Conservation (phyloP, 2,113 vertebrate genomes). For the Xenotilapia flavipinnis region DNA sequence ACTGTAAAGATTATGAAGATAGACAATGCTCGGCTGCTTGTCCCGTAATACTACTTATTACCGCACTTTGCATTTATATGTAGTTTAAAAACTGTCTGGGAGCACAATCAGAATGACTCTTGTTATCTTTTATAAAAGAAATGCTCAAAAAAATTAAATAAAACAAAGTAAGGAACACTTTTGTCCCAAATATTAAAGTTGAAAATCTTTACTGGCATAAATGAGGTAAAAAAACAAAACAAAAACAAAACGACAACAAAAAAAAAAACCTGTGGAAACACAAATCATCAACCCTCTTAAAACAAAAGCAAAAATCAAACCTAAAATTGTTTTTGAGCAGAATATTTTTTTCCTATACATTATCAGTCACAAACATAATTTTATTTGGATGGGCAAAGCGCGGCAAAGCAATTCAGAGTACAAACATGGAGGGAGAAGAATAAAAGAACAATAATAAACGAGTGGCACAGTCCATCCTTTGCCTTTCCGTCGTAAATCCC, state of each 20-base stretch:
- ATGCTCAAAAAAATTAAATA: accelerated
- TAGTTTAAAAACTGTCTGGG: neutral
- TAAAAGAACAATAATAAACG: constrained; percentile 57
- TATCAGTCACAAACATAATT: neutral
- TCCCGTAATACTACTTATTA: neutral
- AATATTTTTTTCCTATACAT: neutral
- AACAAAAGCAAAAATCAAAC: neutral
- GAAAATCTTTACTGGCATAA: neutral
- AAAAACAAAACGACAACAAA: neutral
- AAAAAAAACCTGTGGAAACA: neutral
- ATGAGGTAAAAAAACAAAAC: neutral
- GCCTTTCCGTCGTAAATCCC: constrained; percentile 52
- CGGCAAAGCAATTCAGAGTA: constrained; percentile 26
- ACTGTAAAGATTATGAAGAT: neutral
- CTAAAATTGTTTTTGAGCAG: neutral
- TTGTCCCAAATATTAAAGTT: neutral
- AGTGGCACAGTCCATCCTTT: constrained; percentile 58
- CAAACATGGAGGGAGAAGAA: constrained; percentile 34
- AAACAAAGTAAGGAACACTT: neutral
- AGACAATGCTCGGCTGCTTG: neutral
- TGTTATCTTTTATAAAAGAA: neutral
- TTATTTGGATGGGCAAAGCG: constrained; percentile 1
- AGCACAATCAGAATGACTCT: neutral
- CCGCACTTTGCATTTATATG: neutral
- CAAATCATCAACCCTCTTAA: neutral